A percentile compares a stretch with the other conserved stretches of the same genome.
phyloP scores from a whole-genome alignment of 2,888 invertebrate genomes.

The Xanthia icteritia region DNA sequence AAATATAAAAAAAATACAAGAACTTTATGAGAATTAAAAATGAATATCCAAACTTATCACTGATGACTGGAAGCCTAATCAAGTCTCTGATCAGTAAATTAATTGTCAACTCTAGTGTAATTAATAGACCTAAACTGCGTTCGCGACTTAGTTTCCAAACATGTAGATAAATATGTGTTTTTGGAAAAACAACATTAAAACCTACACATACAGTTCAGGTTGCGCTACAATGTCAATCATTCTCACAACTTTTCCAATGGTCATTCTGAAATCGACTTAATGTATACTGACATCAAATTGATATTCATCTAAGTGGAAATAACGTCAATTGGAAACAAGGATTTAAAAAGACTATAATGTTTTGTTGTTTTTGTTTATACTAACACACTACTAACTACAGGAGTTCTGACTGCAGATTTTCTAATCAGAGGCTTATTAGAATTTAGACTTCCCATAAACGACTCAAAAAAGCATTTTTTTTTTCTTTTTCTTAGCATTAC shows the following conservation, averaged over 20 bases:
- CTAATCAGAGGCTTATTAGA: background rate
- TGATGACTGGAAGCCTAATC: background rate
- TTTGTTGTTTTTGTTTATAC: background rate
- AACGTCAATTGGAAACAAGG: background rate
- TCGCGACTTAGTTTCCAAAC: background rate
- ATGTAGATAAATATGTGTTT: background rate
- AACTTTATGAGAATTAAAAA: background rate
- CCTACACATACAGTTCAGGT: background rate
- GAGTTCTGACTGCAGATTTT: background rate
- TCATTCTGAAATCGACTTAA: background rate
- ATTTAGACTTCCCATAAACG: background rate
- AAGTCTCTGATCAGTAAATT: background rate
- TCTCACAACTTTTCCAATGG: background rate
- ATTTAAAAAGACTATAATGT: background rate
- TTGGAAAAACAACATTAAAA: background rate
- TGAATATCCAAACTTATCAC: background rate
- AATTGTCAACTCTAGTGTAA: background rate
- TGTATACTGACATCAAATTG: background rate
- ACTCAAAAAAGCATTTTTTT: background rate
- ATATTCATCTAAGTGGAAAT: background rate
- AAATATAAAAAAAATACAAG: background rate
- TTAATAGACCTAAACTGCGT: background rate
- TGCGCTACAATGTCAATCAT: background rate
- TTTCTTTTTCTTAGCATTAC: constrained; percentile 17
- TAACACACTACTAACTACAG: background rate